Evolutionary conservation across 2,113 vertebrate species (phyloP).

Genomic region (Daboia siamensis): DNA sequence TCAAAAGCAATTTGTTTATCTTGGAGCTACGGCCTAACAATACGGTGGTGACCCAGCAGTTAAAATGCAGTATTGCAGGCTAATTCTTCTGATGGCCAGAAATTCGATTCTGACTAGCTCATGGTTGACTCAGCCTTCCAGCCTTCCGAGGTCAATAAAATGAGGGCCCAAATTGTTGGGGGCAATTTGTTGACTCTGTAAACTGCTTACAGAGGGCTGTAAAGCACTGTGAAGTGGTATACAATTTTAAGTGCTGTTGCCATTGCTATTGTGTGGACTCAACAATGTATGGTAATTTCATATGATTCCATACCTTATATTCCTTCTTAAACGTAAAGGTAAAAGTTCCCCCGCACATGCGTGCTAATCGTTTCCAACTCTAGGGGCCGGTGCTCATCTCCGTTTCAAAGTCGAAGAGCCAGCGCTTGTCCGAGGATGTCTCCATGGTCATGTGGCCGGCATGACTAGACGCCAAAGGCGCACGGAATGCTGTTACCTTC

Average conservation of each 20-base stretch:
- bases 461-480: no score
- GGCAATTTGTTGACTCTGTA: not conserved
- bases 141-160: not conserved
- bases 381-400: no score
- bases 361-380: no score
- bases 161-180: not conserved
- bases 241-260: not conserved
- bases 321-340: not conserved
- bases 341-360: no score
- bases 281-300: not conserved
- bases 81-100: not conserved
- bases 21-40: not conserved
- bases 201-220: not conserved
- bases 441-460: no score
- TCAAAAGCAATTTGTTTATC: not conserved
- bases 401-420: no score
- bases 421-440: no score
- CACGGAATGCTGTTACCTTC: no score
- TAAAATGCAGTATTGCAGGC: not conserved
- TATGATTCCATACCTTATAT: not conserved
- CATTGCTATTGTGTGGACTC: not conserved
- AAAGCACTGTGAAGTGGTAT: not conserved
- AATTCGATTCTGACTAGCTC: not conserved
- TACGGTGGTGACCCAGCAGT: not conserved
- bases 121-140: not conserved